A percentile compares a stretch with the other conserved stretches of the same genome.
Evolutionary conservation across 2,888 invertebrate species (phyloP).

Genomic region (Polia nebulosa): DNA sequence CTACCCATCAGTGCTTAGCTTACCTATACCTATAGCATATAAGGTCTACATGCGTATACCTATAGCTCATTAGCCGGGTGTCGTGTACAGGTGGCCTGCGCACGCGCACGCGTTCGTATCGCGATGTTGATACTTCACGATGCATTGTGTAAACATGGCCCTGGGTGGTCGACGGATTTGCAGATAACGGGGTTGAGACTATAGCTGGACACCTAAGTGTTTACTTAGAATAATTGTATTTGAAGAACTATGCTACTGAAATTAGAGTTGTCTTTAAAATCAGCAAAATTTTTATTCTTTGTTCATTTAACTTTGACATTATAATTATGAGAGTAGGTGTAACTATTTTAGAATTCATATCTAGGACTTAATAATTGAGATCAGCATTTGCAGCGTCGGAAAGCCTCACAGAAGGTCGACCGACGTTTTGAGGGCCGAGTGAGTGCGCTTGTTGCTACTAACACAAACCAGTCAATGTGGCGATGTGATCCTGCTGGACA

Average conservation of each 20-base stretch:
- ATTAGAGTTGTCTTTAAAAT: background rate
- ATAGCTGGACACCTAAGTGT: background rate
- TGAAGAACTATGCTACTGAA: background rate
- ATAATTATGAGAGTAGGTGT: too few species aligned
- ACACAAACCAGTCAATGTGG: background rate
- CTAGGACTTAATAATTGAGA: background rate
- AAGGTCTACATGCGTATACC: background rate
- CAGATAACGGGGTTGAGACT: constrained; percentile 33
- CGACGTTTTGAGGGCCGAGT: background rate
- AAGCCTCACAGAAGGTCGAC: background rate
- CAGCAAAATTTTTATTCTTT: background rate
- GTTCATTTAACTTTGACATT: background rate
- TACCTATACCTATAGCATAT: too few species aligned
- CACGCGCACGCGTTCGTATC: constrained; percentile 65
- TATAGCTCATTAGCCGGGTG: constrained; percentile 10
- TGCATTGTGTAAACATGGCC: constrained; percentile 57
- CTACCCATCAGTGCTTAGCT: too few species aligned
- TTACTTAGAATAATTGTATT: background rate
- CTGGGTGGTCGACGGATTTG: constrained; percentile 64
- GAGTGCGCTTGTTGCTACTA: background rate
- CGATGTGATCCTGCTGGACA: too few species aligned
- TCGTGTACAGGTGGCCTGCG: constrained; percentile 50
- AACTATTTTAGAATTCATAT: too few species aligned
- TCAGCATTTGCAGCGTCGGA: background rate
- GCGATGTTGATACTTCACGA: constrained; percentile 59